These are phyloP conservation scores for Folsomia manolachei DNA, from an alignment of 2,888 invertebrate genomes.

Conservation along the genomic window DNA sequence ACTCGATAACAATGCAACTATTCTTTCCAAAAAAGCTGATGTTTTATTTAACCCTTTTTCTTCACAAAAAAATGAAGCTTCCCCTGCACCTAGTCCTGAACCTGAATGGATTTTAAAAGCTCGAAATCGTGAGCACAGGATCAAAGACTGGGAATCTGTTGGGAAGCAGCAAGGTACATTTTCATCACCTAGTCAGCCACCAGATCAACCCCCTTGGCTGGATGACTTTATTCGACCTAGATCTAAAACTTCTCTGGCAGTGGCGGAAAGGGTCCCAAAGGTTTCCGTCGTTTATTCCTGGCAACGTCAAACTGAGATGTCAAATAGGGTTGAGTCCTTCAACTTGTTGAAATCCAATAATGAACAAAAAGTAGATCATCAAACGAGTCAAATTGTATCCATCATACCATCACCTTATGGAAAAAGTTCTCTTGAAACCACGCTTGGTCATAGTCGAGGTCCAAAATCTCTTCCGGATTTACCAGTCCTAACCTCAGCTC, in stretches of 20 bases:
- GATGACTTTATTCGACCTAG: conserved; percentile 41
- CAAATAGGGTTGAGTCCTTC: not conserved
- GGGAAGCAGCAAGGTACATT: conserved; percentile 28
- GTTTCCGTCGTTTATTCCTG: conserved; percentile 48
- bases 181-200: conserved; percentile 7
- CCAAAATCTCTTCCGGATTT: not conserved
- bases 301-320: conserved; percentile 14
- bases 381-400: conserved; percentile 34
- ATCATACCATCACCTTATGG: conserved; percentile 26
- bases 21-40: too few relatives aligned
- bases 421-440: not conserved
- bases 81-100: conserved; percentile 28
- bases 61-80: too few relatives aligned
- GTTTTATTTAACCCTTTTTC: too few relatives aligned
- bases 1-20: not conserved
- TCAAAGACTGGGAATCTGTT: conserved; percentile 47
- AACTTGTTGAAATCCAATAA: not conserved
- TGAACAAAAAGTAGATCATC: not conserved
- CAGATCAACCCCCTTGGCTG: conserved; percentile 46
- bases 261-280: conserved; percentile 40
- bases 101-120: conserved; percentile 50
- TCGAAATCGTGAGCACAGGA: conserved; percentile 42
- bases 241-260: conserved; percentile 33
- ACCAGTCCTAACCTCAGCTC: not conserved
- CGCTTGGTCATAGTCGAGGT: conserved; percentile 18